A percentile compares a stretch with the other conserved stretches of the same genome.
phyloP scores from a whole-genome alignment of 2,113 vertebrate species.

The Pseudorectes ferrugineus region DNA sequence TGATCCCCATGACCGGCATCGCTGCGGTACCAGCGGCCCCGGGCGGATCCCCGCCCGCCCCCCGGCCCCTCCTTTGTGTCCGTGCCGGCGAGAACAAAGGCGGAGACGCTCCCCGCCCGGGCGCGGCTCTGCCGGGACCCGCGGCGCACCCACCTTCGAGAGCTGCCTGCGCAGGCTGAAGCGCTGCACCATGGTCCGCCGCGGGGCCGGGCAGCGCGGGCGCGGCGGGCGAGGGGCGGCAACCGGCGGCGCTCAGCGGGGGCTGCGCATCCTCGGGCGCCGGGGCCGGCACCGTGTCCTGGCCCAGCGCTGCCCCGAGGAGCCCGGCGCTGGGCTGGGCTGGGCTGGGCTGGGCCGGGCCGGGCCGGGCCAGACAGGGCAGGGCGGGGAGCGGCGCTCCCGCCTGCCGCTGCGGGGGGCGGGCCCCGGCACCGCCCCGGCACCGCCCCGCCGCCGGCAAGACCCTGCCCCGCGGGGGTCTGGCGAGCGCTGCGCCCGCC shows the following conservation, averaged over 20 bases:
- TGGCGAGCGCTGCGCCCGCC: not conserved
- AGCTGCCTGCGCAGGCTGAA: constrained; percentile 79
- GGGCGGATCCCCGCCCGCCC: not conserved
- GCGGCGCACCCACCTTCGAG: constrained; percentile 76
- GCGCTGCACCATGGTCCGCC: constrained; percentile 76
- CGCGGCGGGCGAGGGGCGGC: not conserved
- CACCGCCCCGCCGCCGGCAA: not conserved
- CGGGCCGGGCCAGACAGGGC: too few species aligned
- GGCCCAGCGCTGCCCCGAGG: not conserved
- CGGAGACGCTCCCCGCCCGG: not conserved
- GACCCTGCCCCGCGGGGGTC: not conserved
- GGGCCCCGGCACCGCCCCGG: not conserved
- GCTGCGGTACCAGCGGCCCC: not conserved
- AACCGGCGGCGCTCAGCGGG: constrained; percentile 2
- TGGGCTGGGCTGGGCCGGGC: too few species aligned
- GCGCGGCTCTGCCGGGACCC: not conserved
- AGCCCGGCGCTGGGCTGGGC: too few species aligned
- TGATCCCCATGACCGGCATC: accelerated
- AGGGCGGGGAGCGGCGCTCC: too few species aligned
- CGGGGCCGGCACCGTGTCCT: not conserved
- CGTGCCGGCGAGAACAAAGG: constrained; percentile 67
- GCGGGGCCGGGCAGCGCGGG: constrained; percentile 1
- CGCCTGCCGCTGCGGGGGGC: not conserved
- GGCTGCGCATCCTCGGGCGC: not conserved
- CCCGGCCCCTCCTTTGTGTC: not conserved